Conservation (phyloP, 2,797 vertebrate species). For the Pelochelys cantorii region DNA sequence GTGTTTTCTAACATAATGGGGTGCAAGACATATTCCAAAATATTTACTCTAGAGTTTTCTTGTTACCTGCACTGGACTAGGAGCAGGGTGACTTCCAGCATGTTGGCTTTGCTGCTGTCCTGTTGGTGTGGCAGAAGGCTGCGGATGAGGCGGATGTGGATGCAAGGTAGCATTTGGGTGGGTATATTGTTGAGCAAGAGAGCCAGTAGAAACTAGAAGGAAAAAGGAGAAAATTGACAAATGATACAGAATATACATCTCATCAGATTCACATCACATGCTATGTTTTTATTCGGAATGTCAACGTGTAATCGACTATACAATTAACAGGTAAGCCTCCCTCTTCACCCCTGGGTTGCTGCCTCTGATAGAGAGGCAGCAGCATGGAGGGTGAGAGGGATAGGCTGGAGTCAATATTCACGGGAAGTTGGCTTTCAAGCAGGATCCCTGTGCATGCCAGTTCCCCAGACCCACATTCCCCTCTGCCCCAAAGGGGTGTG, state of each 20-base stretch:
- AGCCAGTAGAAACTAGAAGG: slow-evolving; percentile 91
- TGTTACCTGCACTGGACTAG: slow-evolving; percentile 93
- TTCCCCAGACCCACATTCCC: no score
- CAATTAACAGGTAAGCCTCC: no score
- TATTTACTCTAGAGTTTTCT: not conserved
- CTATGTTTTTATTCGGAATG: not conserved
- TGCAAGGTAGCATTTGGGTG: slow-evolving; percentile 94
- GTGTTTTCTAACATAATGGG: rapidly evolving
- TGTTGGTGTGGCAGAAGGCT: slow-evolving; percentile 96
- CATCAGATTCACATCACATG: slow-evolving; percentile 22
- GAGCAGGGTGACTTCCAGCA: slow-evolving; percentile 91
- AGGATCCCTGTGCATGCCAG: no score
- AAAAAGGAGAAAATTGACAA: slow-evolving; percentile 60
- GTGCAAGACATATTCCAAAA: not conserved
- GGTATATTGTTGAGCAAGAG: slow-evolving; percentile 96
- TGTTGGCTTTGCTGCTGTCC: slow-evolving; percentile 95
- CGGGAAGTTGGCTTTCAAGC: no score
- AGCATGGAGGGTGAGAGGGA: no score
- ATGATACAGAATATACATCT: not conserved
- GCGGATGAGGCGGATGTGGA: slow-evolving; percentile 93
- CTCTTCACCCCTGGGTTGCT: no score
- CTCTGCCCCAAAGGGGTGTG: no score
- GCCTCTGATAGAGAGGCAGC: no score
- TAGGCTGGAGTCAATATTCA: no score
- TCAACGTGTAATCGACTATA: no score